Base-by-base conservation (phyloP, 2,888 invertebrate species). In the Spodoptera exigua region DNA sequence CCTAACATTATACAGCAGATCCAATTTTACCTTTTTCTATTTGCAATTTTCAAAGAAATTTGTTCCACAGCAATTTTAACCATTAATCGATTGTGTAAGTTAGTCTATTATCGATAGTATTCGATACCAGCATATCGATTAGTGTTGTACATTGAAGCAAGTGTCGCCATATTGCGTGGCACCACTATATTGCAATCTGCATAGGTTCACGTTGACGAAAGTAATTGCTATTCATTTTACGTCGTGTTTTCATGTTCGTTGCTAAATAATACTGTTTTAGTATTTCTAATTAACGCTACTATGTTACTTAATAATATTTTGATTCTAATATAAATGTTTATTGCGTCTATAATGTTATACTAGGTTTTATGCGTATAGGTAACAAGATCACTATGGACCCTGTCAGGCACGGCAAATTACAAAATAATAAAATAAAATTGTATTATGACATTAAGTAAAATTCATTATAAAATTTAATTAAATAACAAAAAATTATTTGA, bases 41-140 rank as follows among this genome's bases (percentile, higher is more conserved):
- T n/a, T n/a, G 18, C 3, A 3, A 18, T 3, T 27, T 27, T 7
- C 27, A 27, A 27, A 27, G 27, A 27, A 27, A 27, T 1, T 7
- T 27, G 27, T 27, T 9, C 27, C 27, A 5, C 9, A 5, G 7
- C 12, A 32, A 55, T 61, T 61, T 51, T 43, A 44, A 40, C 10
- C 10, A 61, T 27, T 54, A 36, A 21, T 17, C 12, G 41, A 70
- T 70, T 69, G 41, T 64, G 21, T 39, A 44, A 69, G 7, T 5
- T 46, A 47, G 73, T 72, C 59, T 58, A 51, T 37, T 61, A 74
- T 69, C 40, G 40, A 48, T 70, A 62, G 47, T 34, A 54, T 70
- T 69, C 40, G 40, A 48, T 70, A 62, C 64, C 17, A 37, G 64
- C 43, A 70, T 69, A 69, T 70, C 51, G 67, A 68, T 68, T 60